These are phyloP conservation scores for Amblyraja radiata DNA, from an alignment of 2,797 vertebrate genomes.

Conservation along the genomic window DNA sequence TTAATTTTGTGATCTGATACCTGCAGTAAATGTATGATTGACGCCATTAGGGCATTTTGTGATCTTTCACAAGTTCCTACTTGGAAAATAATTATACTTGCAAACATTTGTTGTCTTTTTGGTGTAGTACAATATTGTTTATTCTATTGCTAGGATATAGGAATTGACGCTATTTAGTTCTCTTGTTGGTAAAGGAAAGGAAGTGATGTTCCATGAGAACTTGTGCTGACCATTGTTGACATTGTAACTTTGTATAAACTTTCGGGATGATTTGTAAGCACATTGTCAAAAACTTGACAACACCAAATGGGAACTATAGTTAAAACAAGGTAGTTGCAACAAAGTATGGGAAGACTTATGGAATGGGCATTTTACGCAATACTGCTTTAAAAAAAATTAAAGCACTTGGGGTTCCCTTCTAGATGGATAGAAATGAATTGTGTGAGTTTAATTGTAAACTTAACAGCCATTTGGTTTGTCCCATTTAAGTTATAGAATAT, in stretches of 20 bases:
- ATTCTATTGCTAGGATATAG: not conserved
- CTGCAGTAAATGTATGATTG: not conserved
- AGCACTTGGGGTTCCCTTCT: not conserved
- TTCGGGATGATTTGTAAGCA: not conserved
- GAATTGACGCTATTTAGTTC: not conserved
- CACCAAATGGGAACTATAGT: not conserved
- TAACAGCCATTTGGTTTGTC: not conserved
- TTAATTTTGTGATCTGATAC: not conserved
- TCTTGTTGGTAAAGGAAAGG: not conserved
- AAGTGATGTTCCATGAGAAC: not conserved
- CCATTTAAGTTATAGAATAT: not conserved
- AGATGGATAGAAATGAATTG: not conserved
- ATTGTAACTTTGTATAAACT: not conserved
- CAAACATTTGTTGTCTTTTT: not conserved
- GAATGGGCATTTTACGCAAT: not conserved
- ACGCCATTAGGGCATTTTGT: not conserved
- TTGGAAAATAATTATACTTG: not conserved
- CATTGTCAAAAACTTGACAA: not conserved
- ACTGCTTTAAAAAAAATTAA: not conserved
- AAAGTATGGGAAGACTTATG: not conserved
- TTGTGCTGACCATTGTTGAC: not conserved
- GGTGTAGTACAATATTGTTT: not conserved
- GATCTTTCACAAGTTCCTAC: not conserved
- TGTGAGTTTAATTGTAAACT: not conserved
- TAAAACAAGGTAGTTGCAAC: not conserved